Conservation (phyloP, 2,113 vertebrate genomes). For the Balaenoptera acutorostrata region DNA sequence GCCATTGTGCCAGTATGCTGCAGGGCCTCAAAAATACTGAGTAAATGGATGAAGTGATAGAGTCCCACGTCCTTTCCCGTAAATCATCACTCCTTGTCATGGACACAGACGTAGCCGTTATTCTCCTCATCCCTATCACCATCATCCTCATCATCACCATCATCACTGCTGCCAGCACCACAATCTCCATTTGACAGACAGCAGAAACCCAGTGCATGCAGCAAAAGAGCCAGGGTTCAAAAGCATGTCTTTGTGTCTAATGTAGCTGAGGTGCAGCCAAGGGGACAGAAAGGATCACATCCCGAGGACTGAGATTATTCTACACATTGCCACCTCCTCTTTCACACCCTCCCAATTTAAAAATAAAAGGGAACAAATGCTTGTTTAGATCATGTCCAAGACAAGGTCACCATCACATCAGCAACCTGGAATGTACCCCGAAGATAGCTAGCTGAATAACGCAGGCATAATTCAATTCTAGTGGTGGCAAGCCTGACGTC, state of each 20-base stretch:
- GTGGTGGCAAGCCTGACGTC: not conserved
- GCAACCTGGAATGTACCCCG: not conserved
- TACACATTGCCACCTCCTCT: not conserved
- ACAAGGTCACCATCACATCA: not conserved
- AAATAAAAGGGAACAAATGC: not conserved
- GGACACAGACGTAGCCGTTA: not conserved
- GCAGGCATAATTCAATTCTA: not conserved
- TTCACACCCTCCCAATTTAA: not conserved
- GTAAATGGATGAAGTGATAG: not conserved
- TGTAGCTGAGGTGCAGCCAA: rapidly evolving
- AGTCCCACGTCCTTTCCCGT: not conserved
- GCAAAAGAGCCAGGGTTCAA: not conserved
- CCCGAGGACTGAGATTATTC: not conserved
- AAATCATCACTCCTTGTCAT: not conserved
- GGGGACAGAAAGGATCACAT: not conserved
- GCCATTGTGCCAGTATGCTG: not conserved
- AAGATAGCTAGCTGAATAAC: not conserved
- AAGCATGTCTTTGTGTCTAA: not conserved
- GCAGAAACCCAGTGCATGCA: not conserved
- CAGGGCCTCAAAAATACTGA: not conserved
- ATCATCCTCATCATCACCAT: no score
- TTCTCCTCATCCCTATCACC: not conserved
- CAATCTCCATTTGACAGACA: not conserved
- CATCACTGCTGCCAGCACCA: not conserved
- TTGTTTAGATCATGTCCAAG: not conserved